Evolutionary conservation across 2,888 invertebrate species (phyloP).

Genomic region (Microdon myrmicae): DNA sequence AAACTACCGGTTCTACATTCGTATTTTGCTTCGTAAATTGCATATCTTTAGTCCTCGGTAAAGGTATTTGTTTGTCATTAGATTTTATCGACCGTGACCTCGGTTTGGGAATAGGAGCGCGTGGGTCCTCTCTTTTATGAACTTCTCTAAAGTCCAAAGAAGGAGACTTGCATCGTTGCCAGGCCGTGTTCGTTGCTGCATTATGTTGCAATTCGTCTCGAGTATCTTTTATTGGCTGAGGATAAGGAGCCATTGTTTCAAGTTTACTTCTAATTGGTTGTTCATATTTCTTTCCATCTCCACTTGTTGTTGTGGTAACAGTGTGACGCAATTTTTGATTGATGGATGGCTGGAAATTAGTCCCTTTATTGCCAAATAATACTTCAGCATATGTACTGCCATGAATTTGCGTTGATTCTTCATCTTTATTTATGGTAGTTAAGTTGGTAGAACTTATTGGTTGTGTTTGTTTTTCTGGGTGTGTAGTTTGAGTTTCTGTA

Average conservation of each 20-base stretch:
- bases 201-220: constrained; percentile 51
- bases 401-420: constrained; percentile 16
- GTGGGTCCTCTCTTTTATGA: constrained; percentile 56
- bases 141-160: constrained; percentile 57
- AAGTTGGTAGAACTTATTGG: neutral
- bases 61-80: constrained; percentile 46
- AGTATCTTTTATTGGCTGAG: constrained; percentile 35
- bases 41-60: constrained; percentile 46
- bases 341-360: constrained; percentile 71
- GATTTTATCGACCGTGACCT: constrained; percentile 52
- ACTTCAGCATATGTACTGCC: constrained; percentile 63
- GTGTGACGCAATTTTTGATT: constrained; percentile 57
- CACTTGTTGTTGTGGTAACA: constrained; percentile 53
- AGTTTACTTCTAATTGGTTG: constrained; percentile 54
- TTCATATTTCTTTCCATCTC: constrained; percentile 41
- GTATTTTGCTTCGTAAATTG: constrained; percentile 38
- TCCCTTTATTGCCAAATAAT: constrained; percentile 62
- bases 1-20: constrained; percentile 38
- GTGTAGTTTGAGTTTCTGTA: constrained; percentile 27
- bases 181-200: constrained; percentile 54
- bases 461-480: constrained; percentile 18
- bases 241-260: constrained; percentile 17
- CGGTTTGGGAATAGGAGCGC: constrained; percentile 29
- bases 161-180: constrained; percentile 58
- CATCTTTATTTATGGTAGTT: constrained; percentile 23